Evolutionary conservation across 2,113 vertebrate species (phyloP).

Genomic region (Balaenoptera acutorostrata): DNA sequence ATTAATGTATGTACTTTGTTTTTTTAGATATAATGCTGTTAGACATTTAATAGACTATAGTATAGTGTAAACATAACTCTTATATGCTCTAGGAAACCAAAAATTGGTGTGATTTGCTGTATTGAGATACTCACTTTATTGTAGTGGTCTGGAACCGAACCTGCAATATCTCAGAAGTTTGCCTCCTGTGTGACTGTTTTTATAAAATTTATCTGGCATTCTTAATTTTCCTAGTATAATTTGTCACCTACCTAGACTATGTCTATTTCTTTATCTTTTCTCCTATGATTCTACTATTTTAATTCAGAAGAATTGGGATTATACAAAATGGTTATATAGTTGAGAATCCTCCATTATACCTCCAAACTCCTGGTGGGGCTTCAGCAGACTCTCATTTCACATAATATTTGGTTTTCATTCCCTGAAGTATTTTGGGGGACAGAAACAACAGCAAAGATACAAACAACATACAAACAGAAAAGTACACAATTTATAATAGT

Average conservation of each 20-base stretch:
- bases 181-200: not conserved
- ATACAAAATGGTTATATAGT: not conserved
- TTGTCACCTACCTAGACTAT: not conserved
- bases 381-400: not conserved
- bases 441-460: not conserved
- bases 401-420: not conserved
- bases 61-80: not conserved
- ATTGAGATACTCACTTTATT: not conserved
- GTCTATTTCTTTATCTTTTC: not conserved
- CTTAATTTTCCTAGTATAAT: not conserved
- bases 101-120: not conserved
- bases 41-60: not conserved
- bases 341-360: not conserved
- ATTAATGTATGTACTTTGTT: not conserved
- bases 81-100: not conserved
- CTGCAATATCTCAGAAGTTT: not conserved
- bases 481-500: not conserved
- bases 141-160: not conserved
- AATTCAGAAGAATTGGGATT: not conserved
- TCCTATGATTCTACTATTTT: constrained; percentile 1
- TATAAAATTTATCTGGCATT: not conserved
- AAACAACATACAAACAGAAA: not conserved
- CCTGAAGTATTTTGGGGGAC: not conserved
- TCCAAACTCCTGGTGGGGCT: not conserved
- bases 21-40: not conserved